A percentile compares a stretch with the other conserved stretches of the same genome.
Evolutionary conservation across 2,113 vertebrate species (phyloP).

Genomic region (Chloebia gouldiae): DNA sequence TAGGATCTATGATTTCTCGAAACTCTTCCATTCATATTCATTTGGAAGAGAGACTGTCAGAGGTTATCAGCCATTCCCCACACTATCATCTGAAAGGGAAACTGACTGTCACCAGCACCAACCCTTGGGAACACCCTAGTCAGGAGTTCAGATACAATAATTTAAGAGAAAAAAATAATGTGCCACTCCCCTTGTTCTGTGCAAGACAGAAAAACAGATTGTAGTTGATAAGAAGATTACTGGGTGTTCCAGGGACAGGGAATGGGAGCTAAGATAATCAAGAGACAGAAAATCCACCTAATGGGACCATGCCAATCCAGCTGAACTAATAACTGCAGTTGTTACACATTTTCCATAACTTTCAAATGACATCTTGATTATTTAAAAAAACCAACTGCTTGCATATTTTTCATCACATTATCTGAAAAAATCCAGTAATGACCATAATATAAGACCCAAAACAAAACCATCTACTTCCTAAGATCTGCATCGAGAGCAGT

Average conservation of each 20-base stretch:
- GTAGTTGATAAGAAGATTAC: constrained; percentile 40
- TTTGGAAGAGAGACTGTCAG: neutral
- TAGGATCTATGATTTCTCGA: neutral
- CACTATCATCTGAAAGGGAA: neutral
- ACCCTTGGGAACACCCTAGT: neutral
- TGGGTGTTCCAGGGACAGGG: neutral
- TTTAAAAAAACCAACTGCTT: neutral
- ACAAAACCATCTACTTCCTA: neutral
- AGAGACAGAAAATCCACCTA: constrained; percentile 41
- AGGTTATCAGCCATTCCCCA: neutral
- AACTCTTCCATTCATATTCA: neutral
- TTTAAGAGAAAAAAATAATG: neutral
- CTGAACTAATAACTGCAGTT: neutral
- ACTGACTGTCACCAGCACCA: neutral
- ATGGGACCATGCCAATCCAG: neutral
- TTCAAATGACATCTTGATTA: neutral
- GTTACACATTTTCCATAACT: neutral
- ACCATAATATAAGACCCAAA: neutral
- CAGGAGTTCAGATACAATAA: neutral
- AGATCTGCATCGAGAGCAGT: neutral
- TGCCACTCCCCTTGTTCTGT: neutral
- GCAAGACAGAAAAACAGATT: neutral
- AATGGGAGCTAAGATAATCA: constrained; percentile 25
- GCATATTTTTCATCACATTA: neutral
- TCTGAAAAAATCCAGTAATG: neutral